Base-by-base conservation (phyloP, 1,140 invertebrate species). In the Pseudomyrmex gracilis region DNA sequence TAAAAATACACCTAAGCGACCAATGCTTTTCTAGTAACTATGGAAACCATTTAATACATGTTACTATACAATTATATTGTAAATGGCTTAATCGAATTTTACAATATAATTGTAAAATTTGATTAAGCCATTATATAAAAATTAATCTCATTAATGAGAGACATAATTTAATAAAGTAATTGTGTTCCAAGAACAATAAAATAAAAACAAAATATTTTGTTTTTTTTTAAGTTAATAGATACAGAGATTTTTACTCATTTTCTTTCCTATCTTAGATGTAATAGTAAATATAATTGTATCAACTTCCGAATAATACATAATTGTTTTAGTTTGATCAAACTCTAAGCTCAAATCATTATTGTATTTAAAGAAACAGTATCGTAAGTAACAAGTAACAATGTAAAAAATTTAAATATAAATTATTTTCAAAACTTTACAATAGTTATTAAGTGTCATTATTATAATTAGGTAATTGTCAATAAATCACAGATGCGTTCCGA, bases 1-100 rank as follows among this genome's bases (percentile, higher is more conserved):
- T 61, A 15, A 61, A 24, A 5, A 5, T 15, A 61, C 58, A 61
- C 22, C 24, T 61, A 61, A 61, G 5, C 17, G 22, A 15, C 7
- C 22, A 24, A 61, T 24, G 22, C 24, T 61, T 61, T 15, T 61
- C 2, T 34, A 24, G 22, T 15, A 61, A 61, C 24, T 12, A 61
- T 61, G 2, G 24, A 24, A 61, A 61, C 24, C 2, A 34, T 24
- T 61, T 61, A 61, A 20, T 61, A 61, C 22, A 22, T 7, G 4
- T 24, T 24, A 61, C 24, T 61, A 61, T 61, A 61, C 22, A 61
- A 61, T 61, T 61, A 34, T 61, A 61, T 61, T 3, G 10, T n/a
- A n/a, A n/a, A n/a, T n/a, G n/a, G n/a, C n/a, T n/a, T n/a, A n/a
- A n/a, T n/a, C n/a, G n/a, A n/a, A n/a, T n/a, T n/a, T n/a, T n/a